Percentiles rank a stretch among this genome's conserved stretches.
phyloP scores from a whole-genome alignment of 2,797 vertebrate species.

The Microtus agrestis region DNA sequence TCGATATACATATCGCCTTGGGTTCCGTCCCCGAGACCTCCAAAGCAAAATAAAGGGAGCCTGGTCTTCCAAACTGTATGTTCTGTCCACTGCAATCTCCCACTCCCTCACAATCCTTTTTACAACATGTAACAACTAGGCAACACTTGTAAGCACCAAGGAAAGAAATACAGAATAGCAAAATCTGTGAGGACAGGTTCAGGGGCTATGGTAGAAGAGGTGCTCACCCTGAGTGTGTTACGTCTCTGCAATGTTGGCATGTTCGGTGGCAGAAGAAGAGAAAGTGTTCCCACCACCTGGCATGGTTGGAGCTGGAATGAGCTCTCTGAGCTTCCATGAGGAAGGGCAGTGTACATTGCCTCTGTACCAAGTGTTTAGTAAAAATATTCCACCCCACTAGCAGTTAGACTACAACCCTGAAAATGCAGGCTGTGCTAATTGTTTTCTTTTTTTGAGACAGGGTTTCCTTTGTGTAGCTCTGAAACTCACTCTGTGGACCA shows the following conservation, averaged over 20 bases:
- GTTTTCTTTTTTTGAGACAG: background rate
- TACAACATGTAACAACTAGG: slow-evolving; percentile 20
- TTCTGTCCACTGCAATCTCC: background rate
- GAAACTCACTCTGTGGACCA: background rate
- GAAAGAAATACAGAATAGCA: slow-evolving; percentile 60
- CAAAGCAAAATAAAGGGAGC: background rate
- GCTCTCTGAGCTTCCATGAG: rapidly evolving
- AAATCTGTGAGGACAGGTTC: background rate
- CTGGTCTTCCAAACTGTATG: slow-evolving; percentile 17
- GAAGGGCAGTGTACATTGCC: background rate
- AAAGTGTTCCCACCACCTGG: background rate
- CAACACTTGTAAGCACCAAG: background rate
- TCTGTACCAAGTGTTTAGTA: background rate
- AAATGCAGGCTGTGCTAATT: background rate
- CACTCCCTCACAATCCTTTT: background rate
- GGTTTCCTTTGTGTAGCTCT: background rate
- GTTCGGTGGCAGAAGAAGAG: background rate
- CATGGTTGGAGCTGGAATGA: background rate
- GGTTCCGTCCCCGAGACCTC: background rate
- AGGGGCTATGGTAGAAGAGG: background rate
- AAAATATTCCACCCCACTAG: background rate
- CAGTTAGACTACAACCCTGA: background rate
- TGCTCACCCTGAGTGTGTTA: background rate
- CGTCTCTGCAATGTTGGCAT: slow-evolving; percentile 1
- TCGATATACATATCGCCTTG: background rate